Conservation (phyloP, 30 jellyfish, hydroid and myxozoan genomes). For the Pseudorhiza aurosa region DNA sequence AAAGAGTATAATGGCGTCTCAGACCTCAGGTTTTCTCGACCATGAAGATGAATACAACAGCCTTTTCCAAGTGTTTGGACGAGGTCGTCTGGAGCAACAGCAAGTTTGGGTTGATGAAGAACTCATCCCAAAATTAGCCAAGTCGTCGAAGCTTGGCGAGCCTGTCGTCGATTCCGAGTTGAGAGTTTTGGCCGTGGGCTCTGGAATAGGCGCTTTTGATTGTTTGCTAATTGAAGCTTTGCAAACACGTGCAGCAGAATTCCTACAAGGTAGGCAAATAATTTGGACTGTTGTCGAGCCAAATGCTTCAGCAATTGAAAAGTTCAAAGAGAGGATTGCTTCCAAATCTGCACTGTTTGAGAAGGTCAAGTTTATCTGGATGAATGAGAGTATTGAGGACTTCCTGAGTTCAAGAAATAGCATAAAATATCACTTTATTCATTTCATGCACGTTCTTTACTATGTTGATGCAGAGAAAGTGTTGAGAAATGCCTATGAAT, state of each 20-base stretch:
- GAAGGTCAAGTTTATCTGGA: conserved; percentile 17
- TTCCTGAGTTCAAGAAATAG: background rate
- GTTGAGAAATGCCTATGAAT: background rate
- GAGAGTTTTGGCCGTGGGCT: conserved; percentile 19
- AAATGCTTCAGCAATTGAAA: background rate
- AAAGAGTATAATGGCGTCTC: conserved; percentile 6
- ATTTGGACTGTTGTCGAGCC: conserved; percentile 40
- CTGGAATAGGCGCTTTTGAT: conserved; percentile 25
- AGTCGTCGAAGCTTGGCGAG: background rate
- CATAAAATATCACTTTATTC: conserved; percentile 4
- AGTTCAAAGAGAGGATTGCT: background rate
- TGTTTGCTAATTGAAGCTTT: conserved; percentile 5
- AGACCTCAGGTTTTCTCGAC: background rate
- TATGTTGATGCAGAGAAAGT: conserved; percentile 24
- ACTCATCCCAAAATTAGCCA: background rate
- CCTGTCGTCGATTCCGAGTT: background rate
- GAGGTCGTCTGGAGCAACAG: conserved; percentile 11
- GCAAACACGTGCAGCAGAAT: background rate
- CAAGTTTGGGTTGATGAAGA: background rate
- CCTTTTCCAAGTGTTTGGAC: background rate
- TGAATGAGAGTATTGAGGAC: conserved; percentile 13
- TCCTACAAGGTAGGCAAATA: background rate
- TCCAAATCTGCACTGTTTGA: background rate
- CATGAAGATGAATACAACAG: background rate
- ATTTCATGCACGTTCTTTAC: conserved; percentile 14